phyloP scores from a whole-genome alignment of 2,113 vertebrate species.

The Rhinolophus ferrumequinum region DNA sequence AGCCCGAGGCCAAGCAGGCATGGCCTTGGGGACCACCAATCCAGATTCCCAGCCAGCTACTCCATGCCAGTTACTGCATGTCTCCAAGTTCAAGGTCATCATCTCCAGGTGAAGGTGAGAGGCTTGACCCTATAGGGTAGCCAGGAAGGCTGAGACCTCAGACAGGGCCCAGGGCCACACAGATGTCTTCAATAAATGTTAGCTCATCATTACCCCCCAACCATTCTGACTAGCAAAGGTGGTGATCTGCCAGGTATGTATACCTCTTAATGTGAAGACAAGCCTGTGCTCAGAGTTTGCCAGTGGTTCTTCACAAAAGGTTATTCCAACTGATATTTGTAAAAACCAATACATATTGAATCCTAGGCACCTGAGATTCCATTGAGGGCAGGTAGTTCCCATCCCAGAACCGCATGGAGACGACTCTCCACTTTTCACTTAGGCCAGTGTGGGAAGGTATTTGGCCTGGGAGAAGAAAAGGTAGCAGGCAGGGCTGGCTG shows the following conservation, averaged over 20 bases:
- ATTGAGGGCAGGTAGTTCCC: neutral
- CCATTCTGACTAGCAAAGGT: neutral
- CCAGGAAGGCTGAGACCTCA: neutral
- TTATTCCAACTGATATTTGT: neutral
- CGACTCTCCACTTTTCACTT: fast-evolving
- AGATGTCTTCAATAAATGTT: no score
- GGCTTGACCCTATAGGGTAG: neutral
- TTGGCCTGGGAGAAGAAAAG: neutral
- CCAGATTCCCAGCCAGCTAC: no score
- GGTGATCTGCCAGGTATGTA: fast-evolving
- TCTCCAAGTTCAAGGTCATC: neutral
- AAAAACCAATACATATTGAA: fast-evolving
- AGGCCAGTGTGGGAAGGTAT: no score
- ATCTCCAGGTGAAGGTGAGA: neutral
- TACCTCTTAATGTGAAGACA: neutral
- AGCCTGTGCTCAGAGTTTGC: neutral
- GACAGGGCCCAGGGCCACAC: neutral
- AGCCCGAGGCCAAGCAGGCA: fast-evolving
- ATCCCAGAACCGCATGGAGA: fast-evolving
- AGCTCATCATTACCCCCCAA: fast-evolving
- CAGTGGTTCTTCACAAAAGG: no score
- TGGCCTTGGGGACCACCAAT: neutral
- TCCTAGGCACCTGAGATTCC: neutral
- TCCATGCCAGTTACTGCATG: fast-evolving
- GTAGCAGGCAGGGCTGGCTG: neutral